phyloP scores from a whole-genome alignment of 2,113 vertebrate genomes.

The Aleadryas rufinucha region DNA sequence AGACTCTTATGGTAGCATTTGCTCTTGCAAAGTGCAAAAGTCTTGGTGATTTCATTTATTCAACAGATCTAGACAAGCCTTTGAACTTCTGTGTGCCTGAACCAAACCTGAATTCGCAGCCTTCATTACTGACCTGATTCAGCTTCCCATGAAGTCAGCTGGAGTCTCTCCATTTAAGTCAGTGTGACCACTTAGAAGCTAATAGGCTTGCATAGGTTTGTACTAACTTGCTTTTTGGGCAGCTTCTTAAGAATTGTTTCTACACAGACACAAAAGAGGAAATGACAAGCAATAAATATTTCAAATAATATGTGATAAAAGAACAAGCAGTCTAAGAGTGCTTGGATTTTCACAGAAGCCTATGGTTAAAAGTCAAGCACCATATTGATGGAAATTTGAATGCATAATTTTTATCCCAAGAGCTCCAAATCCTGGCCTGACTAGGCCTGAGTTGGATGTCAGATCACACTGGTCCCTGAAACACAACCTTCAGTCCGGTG shows the following conservation, averaged over 20 bases:
- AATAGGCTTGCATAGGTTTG: not conserved
- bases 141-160: conserved; percentile 1
- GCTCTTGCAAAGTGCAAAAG: not conserved
- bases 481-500: not conserved
- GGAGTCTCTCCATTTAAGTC: not conserved
- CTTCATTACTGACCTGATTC: not conserved
- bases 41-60: not conserved
- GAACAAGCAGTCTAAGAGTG: not conserved
- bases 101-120: not conserved
- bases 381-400: not conserved
- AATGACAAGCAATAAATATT: not conserved
- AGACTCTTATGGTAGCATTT: not conserved
- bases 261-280: not conserved
- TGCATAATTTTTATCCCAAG: not conserved
- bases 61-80: not conserved
- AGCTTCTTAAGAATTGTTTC: not conserved
- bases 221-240: not conserved
- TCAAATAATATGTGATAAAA: not conserved
- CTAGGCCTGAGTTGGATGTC: not conserved
- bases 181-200: not conserved
- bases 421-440: not conserved
- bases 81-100: not conserved
- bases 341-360: not conserved
- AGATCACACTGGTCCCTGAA: not conserved
- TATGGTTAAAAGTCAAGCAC: not conserved